Evolutionary conservation across 53 echinoderm and acorn worm species (phyloP).

Genomic region (Echinarachnius parma): DNA sequence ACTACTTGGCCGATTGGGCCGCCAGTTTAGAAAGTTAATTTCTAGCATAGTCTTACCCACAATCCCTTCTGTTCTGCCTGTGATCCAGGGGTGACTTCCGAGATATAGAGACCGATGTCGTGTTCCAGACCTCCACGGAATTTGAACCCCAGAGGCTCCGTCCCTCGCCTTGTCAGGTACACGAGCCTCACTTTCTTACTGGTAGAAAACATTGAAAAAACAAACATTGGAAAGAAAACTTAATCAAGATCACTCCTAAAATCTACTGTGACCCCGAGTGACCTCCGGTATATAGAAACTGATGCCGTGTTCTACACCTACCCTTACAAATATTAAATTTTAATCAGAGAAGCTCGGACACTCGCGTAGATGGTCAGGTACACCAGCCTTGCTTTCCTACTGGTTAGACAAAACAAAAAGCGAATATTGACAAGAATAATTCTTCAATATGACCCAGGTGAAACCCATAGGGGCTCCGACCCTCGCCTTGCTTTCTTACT

Average conservation of each 20-base stretch:
- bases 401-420: too few relatives aligned
- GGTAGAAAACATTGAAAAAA: too few relatives aligned
- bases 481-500: constrained; percentile 71
- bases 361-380: too few relatives aligned
- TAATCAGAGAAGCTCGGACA: too few relatives aligned
- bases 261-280: background rate
- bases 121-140: constrained; percentile 85
- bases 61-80: constrained; percentile 65
- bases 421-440: too few relatives aligned
- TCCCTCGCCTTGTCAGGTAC: constrained; percentile 60
- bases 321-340: too few relatives aligned
- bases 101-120: constrained; percentile 73
- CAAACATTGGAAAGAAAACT: too few relatives aligned
- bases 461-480: constrained; percentile 65
- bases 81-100: constrained; percentile 67
- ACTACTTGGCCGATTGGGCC: background rate
- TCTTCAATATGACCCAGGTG: too few relatives aligned
- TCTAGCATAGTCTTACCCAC: constrained; percentile 5
- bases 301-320: too few relatives aligned
- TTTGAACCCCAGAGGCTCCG: constrained; percentile 74
- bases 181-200: constrained; percentile 68
- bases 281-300: background rate
- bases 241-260: background rate
- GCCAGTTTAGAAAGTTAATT: background rate
- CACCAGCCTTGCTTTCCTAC: too few relatives aligned